Percentiles rank a stretch among this genome's conserved stretches.
Evolutionary conservation across 64 coral and sea anemone genomes (phyloP).

Genomic region (Acropora yongei): DNA sequence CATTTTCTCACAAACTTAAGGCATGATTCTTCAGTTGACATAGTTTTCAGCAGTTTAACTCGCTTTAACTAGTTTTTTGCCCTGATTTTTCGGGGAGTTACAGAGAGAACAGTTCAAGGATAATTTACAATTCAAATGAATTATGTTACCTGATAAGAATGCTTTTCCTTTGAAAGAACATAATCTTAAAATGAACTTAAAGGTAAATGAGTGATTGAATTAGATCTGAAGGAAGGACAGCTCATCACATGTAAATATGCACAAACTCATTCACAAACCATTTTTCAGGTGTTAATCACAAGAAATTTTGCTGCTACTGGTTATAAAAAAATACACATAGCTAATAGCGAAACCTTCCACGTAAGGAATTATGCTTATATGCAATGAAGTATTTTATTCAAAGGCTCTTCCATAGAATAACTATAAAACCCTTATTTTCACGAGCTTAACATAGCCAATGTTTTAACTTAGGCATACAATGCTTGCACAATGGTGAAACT

Average conservation of each 20-base stretch:
- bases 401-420: background rate
- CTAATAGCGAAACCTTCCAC: background rate
- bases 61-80: background rate
- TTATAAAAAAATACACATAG: background rate
- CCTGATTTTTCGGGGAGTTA: background rate
- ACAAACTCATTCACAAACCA: background rate
- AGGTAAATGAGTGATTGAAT: constrained; percentile 1
- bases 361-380: too few relatives aligned
- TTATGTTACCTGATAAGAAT: background rate
- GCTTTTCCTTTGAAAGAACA: background rate
- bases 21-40: background rate
- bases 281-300: background rate
- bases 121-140: background rate
- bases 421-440: background rate
- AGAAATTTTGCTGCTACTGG: background rate
- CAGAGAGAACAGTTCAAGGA: background rate
- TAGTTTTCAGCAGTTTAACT: background rate
- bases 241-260: background rate
- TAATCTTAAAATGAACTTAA: background rate
- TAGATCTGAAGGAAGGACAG: background rate
- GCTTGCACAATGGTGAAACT: background rate
- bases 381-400: too few relatives aligned
- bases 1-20: background rate
- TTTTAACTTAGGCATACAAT: background rate
- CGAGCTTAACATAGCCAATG: background rate